Evolutionary conservation across 2,113 vertebrate genomes (phyloP).

Genomic region (Myrmecobius fasciatus): DNA sequence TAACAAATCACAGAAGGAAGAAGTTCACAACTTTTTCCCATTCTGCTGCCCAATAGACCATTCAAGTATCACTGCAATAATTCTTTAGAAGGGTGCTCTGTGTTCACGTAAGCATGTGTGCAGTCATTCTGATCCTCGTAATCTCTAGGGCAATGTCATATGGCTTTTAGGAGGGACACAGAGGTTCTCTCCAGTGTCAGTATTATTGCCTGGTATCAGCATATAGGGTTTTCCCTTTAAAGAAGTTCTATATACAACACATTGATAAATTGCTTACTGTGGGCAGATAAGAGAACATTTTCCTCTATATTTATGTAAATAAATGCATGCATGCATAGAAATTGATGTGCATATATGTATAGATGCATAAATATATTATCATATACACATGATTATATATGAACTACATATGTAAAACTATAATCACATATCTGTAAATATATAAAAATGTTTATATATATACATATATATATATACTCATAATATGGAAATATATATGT

Average conservation of each 20-base stretch:
- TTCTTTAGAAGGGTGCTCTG: not conserved
- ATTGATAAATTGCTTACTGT: not conserved
- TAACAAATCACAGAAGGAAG: not conserved
- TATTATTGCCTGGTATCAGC: not conserved
- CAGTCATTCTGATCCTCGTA: not conserved
- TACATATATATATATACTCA: not conserved
- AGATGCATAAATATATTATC: not conserved
- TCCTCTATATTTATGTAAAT: not conserved
- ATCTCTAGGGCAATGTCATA: not conserved
- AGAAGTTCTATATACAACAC: not conserved
- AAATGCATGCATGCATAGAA: not conserved
- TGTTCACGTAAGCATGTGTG: not conserved
- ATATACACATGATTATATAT: too few relatives aligned
- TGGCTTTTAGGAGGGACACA: not conserved
- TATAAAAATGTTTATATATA: not conserved
- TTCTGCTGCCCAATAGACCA: not conserved
- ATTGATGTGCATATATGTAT: not conserved
- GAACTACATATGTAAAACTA: not conserved
- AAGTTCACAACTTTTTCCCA: not conserved
- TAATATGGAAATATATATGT: not conserved
- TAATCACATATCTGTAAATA: not conserved
- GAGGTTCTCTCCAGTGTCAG: not conserved
- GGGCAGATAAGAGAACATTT: not conserved
- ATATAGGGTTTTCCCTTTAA: not conserved
- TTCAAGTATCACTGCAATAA: not conserved